These are phyloP conservation scores for Barbus barbus DNA, from an alignment of 2,113 vertebrate genomes.

Conservation along the genomic window DNA sequence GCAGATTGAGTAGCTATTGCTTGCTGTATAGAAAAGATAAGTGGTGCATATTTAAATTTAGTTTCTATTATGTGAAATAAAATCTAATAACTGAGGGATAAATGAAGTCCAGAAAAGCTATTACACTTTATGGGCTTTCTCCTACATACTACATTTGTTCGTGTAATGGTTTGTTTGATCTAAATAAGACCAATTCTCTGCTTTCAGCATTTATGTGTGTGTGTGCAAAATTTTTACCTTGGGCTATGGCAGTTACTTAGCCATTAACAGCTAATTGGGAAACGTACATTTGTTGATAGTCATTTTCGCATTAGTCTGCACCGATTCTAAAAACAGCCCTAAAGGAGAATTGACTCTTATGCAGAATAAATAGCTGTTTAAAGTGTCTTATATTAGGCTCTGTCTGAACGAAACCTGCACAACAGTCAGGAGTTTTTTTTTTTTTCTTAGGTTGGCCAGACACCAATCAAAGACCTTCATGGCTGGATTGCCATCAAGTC, in stretches of 20 bases:
- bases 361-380: neutral
- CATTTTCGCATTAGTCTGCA: slow-evolving; percentile 24
- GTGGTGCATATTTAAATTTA: neutral
- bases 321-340: slow-evolving; percentile 21
- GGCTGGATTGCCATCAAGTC: slow-evolving; percentile 27
- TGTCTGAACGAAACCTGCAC: slow-evolving; percentile 14
- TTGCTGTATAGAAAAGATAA: neutral
- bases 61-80: neutral
- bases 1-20: neutral
- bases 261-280: neutral
- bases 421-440: neutral
- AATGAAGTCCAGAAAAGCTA: neutral
- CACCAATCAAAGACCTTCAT: slow-evolving; percentile 6
- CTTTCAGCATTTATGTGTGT: slow-evolving; percentile 11
- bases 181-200: slow-evolving; percentile 14
- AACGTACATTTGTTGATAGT: neutral
- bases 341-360: neutral
- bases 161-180: slow-evolving; percentile 15
- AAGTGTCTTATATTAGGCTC: neutral
- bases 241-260: neutral
- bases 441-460: slow-evolving; percentile 14
- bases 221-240: neutral
- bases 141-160: neutral
- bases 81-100: neutral
- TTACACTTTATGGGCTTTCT: slow-evolving; percentile 16